Evolutionary conservation across 2,888 invertebrate species (phyloP).

Genomic region (Cephus rjabovi): DNA sequence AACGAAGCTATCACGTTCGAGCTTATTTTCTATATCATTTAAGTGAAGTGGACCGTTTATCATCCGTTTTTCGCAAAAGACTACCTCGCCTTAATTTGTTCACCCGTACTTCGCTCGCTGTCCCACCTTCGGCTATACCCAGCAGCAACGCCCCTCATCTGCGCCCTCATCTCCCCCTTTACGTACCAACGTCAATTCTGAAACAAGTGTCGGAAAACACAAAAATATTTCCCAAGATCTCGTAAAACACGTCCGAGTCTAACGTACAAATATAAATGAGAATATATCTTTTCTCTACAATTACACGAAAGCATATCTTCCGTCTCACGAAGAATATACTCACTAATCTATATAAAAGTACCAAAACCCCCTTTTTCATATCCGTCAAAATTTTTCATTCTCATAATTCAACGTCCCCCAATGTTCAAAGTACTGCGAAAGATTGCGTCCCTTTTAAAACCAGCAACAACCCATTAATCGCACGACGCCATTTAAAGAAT

Average conservation of each 20-base stretch:
- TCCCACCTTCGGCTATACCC: not conserved
- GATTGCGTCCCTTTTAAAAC: not conserved
- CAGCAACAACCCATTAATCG: not conserved
- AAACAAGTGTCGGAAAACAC: not conserved
- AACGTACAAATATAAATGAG: not conserved
- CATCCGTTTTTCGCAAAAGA: not conserved
- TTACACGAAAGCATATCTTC: not conserved
- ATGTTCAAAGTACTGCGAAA: not conserved
- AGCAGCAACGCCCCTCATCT: not conserved
- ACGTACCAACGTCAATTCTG: not conserved
- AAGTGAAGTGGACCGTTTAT: not conserved
- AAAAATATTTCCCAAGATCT: not conserved
- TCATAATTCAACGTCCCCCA: not conserved
- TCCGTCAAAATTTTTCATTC: not conserved
- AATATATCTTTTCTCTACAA: not conserved
- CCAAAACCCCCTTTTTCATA: not conserved
- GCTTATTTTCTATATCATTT: not conserved
- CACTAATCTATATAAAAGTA: too few relatives aligned
- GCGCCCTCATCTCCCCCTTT: not conserved
- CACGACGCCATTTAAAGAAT: not conserved
- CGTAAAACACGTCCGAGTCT: not conserved
- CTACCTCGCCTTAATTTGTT: not conserved
- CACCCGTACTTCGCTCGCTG: not conserved
- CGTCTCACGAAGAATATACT: not conserved
- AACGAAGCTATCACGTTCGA: not conserved